Percentiles rank a stretch among this genome's conserved stretches.
Evolutionary conservation across 2,797 vertebrate genomes (phyloP).

Genomic region (Botia almorhae): DNA sequence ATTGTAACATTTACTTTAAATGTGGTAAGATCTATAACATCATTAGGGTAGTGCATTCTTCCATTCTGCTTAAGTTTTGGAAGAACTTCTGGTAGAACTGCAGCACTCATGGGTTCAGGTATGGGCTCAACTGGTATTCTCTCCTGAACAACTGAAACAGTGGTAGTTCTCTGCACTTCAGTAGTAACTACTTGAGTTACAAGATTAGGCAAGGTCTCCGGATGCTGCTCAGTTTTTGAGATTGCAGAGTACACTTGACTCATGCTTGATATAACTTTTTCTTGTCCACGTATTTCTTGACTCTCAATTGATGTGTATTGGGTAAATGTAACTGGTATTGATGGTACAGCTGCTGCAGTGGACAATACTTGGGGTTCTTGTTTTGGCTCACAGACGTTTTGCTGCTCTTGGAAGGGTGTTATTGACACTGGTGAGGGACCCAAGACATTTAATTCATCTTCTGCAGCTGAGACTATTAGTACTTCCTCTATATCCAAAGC

Average conservation of each 20-base stretch:
- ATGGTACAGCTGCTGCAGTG: conserved; percentile 60
- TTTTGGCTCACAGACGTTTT: conserved; percentile 32
- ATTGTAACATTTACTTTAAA: conserved; percentile 83
- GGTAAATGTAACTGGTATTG: conserved; percentile 77
- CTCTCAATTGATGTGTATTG: conserved; percentile 77
- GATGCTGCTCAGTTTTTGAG: conserved; percentile 78
- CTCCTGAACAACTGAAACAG: conserved; percentile 84
- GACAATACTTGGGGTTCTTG: conserved; percentile 28
- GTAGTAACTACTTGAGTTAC: conserved; percentile 83
- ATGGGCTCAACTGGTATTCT: conserved; percentile 75
- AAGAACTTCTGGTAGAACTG: conserved; percentile 81
- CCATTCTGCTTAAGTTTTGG: conserved; percentile 83
- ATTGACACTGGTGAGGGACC: conserved; percentile 26
- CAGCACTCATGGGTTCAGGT: conserved; percentile 69
- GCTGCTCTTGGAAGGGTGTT: conserved; percentile 32
- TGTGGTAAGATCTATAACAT: conserved; percentile 93
- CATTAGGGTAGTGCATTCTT: conserved; percentile 80
- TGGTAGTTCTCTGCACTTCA: conserved; percentile 83
- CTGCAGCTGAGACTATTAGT: conserved; percentile 42
- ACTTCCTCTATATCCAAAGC: conserved; percentile 50
- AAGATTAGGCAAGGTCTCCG: conserved; percentile 74
- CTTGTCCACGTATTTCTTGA: conserved; percentile 78
- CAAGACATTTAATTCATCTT: conserved; percentile 22
- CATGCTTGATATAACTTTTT: conserved; percentile 80
- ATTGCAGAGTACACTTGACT: conserved; percentile 82